Conservation (phyloP, 37 sponge, comb jelly and placozoan species). For the Beroe ovata region DNA sequence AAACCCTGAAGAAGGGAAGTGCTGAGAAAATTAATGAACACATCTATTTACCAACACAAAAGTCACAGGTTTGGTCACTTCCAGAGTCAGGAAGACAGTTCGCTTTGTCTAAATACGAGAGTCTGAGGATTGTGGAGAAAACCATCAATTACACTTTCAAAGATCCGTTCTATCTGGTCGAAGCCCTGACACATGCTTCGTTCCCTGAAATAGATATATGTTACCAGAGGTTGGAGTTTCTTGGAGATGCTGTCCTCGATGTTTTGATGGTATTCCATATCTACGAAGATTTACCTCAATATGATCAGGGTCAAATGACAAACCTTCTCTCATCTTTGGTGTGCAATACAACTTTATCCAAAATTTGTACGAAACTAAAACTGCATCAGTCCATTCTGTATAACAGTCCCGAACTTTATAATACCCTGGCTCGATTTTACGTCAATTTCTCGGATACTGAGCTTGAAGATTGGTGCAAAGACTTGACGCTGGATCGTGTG, state of each 20-base stretch:
- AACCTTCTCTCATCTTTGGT: constrained; percentile 86
- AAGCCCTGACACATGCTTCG: constrained; percentile 93
- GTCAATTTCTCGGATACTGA: neutral
- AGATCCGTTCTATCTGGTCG: constrained; percentile 75
- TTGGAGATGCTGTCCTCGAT: constrained; percentile 96
- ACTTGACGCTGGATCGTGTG: constrained; percentile 40
- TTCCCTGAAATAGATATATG: constrained; percentile 78
- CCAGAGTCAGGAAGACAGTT: neutral
- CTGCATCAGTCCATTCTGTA: constrained; percentile 15
- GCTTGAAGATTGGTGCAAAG: constrained; percentile 15
- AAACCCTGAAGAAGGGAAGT: neutral
- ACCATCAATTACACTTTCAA: constrained; percentile 74
- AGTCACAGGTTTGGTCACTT: neutral
- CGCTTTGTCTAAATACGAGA: neutral
- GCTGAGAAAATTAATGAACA: neutral
- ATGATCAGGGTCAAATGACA: constrained; percentile 81
- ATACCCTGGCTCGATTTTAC: constrained; percentile 19
- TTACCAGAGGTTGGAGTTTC: constrained; percentile 96
- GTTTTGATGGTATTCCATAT: constrained; percentile 81
- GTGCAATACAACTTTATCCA: constrained; percentile 84
- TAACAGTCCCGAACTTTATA: constrained; percentile 49
- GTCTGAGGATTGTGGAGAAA: neutral
- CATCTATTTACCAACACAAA: constrained; percentile 8
- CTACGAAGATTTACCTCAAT: constrained; percentile 73
- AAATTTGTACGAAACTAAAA: constrained; percentile 8